Conservation (phyloP, 1,140 invertebrate genomes). For the Conus betulinus region DNA sequence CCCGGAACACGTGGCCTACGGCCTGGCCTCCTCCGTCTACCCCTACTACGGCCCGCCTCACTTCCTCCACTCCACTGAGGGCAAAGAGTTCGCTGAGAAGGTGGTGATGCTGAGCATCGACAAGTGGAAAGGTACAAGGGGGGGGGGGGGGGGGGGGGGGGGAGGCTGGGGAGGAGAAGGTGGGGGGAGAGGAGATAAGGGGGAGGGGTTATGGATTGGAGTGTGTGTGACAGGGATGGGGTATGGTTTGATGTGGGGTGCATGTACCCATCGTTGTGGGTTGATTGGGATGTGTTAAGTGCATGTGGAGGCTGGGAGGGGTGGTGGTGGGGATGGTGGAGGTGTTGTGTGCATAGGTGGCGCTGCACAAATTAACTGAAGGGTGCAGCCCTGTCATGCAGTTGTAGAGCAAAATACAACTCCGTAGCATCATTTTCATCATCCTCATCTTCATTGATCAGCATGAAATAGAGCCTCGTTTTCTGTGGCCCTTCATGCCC, state of each 20-base stretch:
- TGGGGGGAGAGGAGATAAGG: not conserved
- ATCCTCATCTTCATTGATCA: no score
- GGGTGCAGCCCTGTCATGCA: no score
- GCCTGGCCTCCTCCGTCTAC: constrained; percentile 9
- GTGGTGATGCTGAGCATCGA: not conserved
- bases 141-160: not conserved
- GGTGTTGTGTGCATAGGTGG: no score
- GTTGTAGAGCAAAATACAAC: no score
- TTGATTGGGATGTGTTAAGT: not conserved
- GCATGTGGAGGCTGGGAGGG: not conserved
- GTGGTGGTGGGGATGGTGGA: not conserved
- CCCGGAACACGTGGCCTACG: constrained; percentile 11
- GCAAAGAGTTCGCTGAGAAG: not conserved
- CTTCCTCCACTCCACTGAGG: constrained; percentile 13
- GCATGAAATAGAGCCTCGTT: no score
- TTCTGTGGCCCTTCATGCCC: no score
- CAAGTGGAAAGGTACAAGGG: constrained; percentile 31
- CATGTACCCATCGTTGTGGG: not conserved
- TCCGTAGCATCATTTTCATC: no score
- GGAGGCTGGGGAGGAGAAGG: not conserved
- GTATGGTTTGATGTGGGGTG: not conserved
- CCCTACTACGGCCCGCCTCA: constrained; percentile 20
- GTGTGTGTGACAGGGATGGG: not conserved
- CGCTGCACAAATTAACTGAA: no score
- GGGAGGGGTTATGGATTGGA: not conserved